phyloP scores from a whole-genome alignment of 2,797 vertebrate species.

The Silurus lanzhouensis region DNA sequence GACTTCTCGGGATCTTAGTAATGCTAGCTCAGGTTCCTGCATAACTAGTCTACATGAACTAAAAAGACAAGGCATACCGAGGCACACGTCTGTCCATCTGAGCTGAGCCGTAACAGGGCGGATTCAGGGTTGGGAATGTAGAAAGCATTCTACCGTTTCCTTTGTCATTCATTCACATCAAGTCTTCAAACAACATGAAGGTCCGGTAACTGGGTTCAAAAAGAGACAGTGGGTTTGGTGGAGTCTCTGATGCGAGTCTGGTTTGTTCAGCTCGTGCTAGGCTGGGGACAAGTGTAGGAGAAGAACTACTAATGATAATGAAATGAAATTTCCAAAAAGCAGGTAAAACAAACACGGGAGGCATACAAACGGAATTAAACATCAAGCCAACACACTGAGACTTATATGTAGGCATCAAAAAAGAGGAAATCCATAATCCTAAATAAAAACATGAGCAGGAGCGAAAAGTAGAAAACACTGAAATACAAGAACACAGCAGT shows the following conservation, averaged over 20 bases:
- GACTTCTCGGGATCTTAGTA: slow-evolving; percentile 74
- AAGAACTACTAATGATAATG: background rate
- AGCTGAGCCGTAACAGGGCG: background rate
- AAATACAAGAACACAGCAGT: background rate
- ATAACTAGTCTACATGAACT: slow-evolving; percentile 64
- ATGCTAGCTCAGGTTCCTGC: slow-evolving; percentile 57
- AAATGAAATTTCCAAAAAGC: background rate
- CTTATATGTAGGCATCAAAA: background rate
- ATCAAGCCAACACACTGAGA: background rate
- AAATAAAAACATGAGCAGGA: background rate
- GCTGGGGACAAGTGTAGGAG: background rate
- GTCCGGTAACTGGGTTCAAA: background rate
- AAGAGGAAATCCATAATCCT: background rate
- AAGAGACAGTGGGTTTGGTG: background rate
- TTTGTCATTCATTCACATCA: background rate
- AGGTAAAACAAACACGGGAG: background rate
- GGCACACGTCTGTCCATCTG: slow-evolving; percentile 32
- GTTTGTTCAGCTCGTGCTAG: background rate
- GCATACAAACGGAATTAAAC: background rate
- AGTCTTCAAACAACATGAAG: background rate
- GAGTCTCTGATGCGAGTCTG: background rate
- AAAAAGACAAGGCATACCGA: slow-evolving; percentile 61
- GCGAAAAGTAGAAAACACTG: background rate
- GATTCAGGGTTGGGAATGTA: background rate
- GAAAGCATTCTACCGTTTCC: background rate